These are phyloP conservation scores for Spinus olivaceus DNA, from an alignment of 2,797 vertebrate genomes.

Conservation along the genomic window DNA sequence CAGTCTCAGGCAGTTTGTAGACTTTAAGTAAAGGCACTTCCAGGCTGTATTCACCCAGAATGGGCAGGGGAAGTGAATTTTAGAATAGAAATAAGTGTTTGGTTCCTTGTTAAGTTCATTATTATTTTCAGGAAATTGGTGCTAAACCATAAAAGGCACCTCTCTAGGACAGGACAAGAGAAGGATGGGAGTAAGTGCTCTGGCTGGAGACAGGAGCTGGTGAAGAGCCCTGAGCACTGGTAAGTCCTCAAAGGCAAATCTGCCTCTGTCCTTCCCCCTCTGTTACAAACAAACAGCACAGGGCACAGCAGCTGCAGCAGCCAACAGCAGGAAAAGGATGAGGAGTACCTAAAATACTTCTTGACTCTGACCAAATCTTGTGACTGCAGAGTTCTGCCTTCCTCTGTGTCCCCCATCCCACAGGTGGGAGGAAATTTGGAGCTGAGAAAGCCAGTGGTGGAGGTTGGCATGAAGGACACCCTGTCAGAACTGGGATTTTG, in stretches of 20 bases:
- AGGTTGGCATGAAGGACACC: not conserved
- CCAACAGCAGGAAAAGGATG: not conserved
- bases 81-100: not conserved
- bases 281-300: not conserved
- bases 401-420: not conserved
- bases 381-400: not conserved
- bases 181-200: not conserved
- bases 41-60: not conserved
- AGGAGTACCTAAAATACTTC: not conserved
- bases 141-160: not conserved
- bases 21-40: not conserved
- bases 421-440: not conserved
- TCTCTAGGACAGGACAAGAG: not conserved
- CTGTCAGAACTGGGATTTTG: not conserved
- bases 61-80: not conserved
- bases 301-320: not conserved
- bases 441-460: not conserved
- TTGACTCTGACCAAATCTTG: not conserved
- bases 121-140: not conserved
- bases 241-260: not conserved
- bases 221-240: not conserved
- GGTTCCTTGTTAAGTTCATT: not conserved
- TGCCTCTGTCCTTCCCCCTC: not conserved
- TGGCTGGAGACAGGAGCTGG: not conserved
- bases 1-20: not conserved